Evolutionary conservation across 1,140 invertebrate species (phyloP).

Genomic region (Anadara kagoshimensis): DNA sequence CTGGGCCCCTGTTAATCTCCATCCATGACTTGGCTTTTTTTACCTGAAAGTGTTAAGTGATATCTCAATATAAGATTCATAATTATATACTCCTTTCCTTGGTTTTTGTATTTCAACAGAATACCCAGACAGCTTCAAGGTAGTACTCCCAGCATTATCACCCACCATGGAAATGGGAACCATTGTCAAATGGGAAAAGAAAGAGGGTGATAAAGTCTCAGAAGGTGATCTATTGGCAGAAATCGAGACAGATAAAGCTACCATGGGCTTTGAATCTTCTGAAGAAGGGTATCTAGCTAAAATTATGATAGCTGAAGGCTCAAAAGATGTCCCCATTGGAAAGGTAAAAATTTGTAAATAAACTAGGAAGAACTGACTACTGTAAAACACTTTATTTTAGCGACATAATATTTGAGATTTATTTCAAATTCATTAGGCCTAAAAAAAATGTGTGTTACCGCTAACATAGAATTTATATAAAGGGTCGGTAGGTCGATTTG

Average conservation of each 20-base stretch:
- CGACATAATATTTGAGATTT: too few species aligned
- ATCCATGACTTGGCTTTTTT: too few species aligned
- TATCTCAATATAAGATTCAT: too few species aligned
- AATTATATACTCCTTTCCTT: too few species aligned
- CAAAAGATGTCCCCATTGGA: slow-evolving; percentile 84
- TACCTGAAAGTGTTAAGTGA: too few species aligned
- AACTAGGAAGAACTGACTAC: too few species aligned
- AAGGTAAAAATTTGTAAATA: slow-evolving; percentile 73
- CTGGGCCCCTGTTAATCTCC: too few species aligned
- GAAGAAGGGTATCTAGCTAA: slow-evolving; percentile 99
- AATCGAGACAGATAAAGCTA: slow-evolving; percentile 99
- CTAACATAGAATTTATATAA: too few species aligned
- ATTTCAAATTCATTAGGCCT: too few species aligned
- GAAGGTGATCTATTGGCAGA: slow-evolving; percentile 94
- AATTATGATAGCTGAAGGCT: slow-evolving; percentile 85
- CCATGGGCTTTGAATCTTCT: slow-evolving; percentile 99
- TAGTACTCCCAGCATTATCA: slow-evolving; percentile 94
- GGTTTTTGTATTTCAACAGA: slow-evolving; percentile 33
- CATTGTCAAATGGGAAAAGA: slow-evolving; percentile 98
- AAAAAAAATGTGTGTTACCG: too few species aligned
- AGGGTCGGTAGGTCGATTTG: too few species aligned
- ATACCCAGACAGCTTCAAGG: slow-evolving; percentile 87
- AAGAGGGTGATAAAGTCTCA: slow-evolving; percentile 83
- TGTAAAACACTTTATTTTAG: too few species aligned
- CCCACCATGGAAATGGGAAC: slow-evolving; percentile 99